A percentile compares a stretch with the other conserved stretches of the same genome.
These are phyloP conservation scores for Thalpophila matura DNA, from an alignment of 2,888 invertebrate species.

Conservation along the genomic window DNA sequence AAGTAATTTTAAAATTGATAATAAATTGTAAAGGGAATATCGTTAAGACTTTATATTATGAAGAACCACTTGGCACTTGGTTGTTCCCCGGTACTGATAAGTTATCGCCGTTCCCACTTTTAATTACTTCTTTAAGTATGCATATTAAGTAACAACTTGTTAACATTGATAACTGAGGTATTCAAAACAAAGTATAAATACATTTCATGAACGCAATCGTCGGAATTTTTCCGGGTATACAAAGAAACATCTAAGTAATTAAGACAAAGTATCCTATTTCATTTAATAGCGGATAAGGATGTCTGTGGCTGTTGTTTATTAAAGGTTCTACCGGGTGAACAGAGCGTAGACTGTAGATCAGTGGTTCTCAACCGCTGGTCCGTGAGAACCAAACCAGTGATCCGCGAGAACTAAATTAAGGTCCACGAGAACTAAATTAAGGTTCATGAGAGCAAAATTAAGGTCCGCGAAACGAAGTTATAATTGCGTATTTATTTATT, in stretches of 20 bases:
- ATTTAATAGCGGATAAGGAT: constrained; percentile 9
- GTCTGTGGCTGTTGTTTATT: constrained; percentile 12
- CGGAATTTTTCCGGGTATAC: background rate
- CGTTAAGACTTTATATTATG: background rate
- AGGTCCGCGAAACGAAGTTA: too few relatives aligned
- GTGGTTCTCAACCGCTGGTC: too few relatives aligned
- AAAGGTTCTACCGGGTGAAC: background rate
- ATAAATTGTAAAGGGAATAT: background rate
- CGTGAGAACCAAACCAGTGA: too few relatives aligned
- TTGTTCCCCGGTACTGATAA: background rate
- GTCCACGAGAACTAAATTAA: too few relatives aligned
- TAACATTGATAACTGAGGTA: background rate
- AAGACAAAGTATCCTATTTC: constrained; percentile 25
- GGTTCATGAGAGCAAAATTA: too few relatives aligned
- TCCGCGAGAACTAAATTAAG: too few relatives aligned
- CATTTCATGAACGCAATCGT: background rate
- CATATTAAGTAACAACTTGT: constrained; percentile 1
- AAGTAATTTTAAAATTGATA: background rate
- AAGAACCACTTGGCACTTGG: background rate
- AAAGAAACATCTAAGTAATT: constrained; percentile 15
- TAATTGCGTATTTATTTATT: too few relatives aligned
- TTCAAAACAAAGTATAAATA: constrained; percentile 4
- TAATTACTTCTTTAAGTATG: background rate
- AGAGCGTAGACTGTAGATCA: too few relatives aligned
- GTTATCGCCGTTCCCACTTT: background rate